These are phyloP conservation scores for Cryptoprocta ferox DNA, from an alignment of 2,797 vertebrate genomes.

Conservation along the genomic window DNA sequence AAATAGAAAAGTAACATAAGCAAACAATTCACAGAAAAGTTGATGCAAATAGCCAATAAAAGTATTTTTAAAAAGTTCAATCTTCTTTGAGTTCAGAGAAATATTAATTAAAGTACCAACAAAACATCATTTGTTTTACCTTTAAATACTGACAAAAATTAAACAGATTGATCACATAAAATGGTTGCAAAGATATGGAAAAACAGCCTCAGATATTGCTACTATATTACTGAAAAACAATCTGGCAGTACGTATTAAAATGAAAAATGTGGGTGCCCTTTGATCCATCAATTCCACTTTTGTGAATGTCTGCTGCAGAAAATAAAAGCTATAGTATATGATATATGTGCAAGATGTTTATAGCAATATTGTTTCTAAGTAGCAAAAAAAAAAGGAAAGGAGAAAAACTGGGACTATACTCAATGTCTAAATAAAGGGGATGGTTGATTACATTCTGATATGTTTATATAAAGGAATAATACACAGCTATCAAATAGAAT, in stretches of 20 bases:
- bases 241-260: conserved; percentile 44
- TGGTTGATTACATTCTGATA: background rate
- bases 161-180: conserved; percentile 12
- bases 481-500: background rate
- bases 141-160: conserved; percentile 18
- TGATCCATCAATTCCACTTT: conserved; percentile 28
- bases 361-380: background rate
- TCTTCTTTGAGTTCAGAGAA: background rate
- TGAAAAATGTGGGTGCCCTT: conserved; percentile 27
- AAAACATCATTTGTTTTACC: background rate
- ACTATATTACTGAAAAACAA: conserved; percentile 35
- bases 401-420: background rate
- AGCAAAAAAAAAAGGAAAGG: background rate
- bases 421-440: background rate
- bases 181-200: background rate
- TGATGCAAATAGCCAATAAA: background rate
- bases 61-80: background rate
- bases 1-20: background rate
- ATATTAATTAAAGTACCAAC: conserved; percentile 2
- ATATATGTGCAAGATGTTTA: background rate
- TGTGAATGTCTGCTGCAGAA: background rate
- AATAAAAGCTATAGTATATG: background rate
- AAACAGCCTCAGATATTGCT: background rate
- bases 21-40: background rate
- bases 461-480: background rate